A percentile compares a stretch with the other conserved stretches of the same genome.
Evolutionary conservation across 2,113 vertebrate genomes (phyloP).

Genomic region (Grammomys dolichurus): DNA sequence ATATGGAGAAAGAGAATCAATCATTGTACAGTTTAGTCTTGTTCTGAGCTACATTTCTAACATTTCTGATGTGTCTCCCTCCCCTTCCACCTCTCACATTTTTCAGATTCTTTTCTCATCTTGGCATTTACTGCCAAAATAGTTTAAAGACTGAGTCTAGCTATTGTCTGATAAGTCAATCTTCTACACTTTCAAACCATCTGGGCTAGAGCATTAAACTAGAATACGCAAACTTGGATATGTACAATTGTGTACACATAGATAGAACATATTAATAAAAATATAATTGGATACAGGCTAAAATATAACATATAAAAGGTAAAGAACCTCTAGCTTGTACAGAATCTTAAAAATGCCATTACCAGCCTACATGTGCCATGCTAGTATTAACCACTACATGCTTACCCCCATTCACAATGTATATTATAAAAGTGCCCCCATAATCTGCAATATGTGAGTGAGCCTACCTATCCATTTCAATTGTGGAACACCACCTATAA

Average conservation of each 20-base stretch:
- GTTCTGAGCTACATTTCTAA: neutral
- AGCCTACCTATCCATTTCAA: neutral
- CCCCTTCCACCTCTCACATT: no score
- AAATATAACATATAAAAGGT: no score
- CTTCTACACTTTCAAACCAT: neutral
- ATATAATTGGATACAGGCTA: no score
- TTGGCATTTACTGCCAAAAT: neutral
- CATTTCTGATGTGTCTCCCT: neutral
- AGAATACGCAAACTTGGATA: neutral
- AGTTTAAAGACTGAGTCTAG: neutral
- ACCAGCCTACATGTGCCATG: neutral
- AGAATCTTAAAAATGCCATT: no score
- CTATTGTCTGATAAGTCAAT: neutral
- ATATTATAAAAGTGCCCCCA: neutral
- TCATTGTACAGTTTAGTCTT: neutral
- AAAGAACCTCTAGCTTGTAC: no score
- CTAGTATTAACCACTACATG: neutral
- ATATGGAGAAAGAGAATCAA: neutral
- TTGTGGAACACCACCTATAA: neutral
- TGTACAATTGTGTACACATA: no score
- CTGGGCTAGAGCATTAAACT: neutral
- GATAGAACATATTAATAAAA: no score
- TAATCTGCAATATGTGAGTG: neutral
- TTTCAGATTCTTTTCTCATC: no score
- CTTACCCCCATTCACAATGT: neutral